A percentile compares a stretch with the other conserved stretches of the same genome.
Conservation (phyloP, 2,888 invertebrate species). For the Acronicta leporina region DNA sequence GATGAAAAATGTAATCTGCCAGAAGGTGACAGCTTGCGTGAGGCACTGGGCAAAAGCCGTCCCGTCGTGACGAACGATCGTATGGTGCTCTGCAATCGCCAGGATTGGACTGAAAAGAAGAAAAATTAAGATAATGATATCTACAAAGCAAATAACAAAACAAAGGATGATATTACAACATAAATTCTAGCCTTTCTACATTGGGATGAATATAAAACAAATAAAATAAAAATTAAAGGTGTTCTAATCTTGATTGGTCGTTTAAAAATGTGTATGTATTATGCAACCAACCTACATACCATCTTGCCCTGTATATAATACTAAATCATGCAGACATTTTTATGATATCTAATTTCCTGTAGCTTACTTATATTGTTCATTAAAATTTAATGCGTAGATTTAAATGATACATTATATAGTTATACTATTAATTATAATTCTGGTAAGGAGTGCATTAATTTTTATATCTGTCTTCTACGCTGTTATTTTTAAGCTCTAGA, state of each 20-base stretch:
- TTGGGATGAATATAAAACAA: conserved; percentile 1
- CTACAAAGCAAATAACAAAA: conserved; percentile 40
- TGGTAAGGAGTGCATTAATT: conserved; percentile 15
- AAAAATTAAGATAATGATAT: conserved; percentile 58
- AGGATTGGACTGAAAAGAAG: conserved; percentile 93
- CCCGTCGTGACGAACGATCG: conserved; percentile 92
- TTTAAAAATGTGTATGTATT: conserved; percentile 28
- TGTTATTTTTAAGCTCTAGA: conserved; percentile 4
- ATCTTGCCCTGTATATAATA: conserved; percentile 32
- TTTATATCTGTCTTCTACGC: conserved; percentile 18
- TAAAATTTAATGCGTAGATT: conserved; percentile 20
- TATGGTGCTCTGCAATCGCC: conserved; percentile 93
- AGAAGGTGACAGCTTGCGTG: conserved; percentile 93
- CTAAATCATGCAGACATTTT: conserved; percentile 51
- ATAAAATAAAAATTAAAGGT: conserved; percentile 25
- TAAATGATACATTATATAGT: conserved; percentile 48
- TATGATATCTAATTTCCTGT: conserved; percentile 44
- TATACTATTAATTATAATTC: conserved; percentile 34
- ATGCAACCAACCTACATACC: conserved; percentile 45
- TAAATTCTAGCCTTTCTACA: conserved; percentile 28
- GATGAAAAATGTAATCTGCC: conserved; percentile 94
- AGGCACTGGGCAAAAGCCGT: conserved; percentile 93
- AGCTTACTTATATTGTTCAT: conserved; percentile 34
- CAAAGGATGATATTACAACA: conserved; percentile 36
- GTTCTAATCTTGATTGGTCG: conserved; percentile 20